Conservation (phyloP, 1,140 invertebrate species). For the Apocrypta bakeri region DNA sequence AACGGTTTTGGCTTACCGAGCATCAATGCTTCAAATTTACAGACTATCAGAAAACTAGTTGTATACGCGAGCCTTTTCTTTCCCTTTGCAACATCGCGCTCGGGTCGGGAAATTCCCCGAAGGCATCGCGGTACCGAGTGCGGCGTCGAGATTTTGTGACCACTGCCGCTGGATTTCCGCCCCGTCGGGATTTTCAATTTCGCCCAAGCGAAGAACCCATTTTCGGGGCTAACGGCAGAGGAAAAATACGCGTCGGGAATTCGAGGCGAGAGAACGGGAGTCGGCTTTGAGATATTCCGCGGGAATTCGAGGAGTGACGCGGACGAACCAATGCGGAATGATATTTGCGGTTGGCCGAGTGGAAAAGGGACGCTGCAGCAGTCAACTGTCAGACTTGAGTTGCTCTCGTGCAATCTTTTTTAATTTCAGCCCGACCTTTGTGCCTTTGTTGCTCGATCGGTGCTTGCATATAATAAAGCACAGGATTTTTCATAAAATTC, state of each 20-base stretch:
- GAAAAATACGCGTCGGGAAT: slow-evolving; percentile 11
- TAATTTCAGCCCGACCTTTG: too few species aligned
- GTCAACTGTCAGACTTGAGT: background rate
- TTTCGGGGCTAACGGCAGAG: background rate
- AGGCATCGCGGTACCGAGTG: slow-evolving; percentile 14
- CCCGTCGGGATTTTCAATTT: slow-evolving; percentile 47
- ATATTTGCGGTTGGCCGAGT: slow-evolving; percentile 2
- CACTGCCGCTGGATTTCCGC: background rate
- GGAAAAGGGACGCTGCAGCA: background rate
- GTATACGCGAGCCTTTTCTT: background rate
- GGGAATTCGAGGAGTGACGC: slow-evolving; percentile 6
- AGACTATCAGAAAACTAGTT: too few species aligned
- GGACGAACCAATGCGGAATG: slow-evolving; percentile 1
- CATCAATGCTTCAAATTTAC: too few species aligned
- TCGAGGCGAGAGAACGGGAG: background rate
- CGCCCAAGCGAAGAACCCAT: background rate
- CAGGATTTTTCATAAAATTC: too few species aligned
- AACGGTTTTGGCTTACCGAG: too few species aligned
- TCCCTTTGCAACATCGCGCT: background rate
- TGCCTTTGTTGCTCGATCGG: too few species aligned
- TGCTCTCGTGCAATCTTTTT: background rate
- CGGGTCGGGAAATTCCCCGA: slow-evolving; percentile 30
- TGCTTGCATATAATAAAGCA: too few species aligned
- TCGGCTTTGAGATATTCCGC: slow-evolving; percentile 25
- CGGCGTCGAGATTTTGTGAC: slow-evolving; percentile 24